Evolutionary conservation across 2,113 vertebrate species (phyloP), one percentile per base, ranked within the genome.

Genomic region (Condylura cristata): DNA sequence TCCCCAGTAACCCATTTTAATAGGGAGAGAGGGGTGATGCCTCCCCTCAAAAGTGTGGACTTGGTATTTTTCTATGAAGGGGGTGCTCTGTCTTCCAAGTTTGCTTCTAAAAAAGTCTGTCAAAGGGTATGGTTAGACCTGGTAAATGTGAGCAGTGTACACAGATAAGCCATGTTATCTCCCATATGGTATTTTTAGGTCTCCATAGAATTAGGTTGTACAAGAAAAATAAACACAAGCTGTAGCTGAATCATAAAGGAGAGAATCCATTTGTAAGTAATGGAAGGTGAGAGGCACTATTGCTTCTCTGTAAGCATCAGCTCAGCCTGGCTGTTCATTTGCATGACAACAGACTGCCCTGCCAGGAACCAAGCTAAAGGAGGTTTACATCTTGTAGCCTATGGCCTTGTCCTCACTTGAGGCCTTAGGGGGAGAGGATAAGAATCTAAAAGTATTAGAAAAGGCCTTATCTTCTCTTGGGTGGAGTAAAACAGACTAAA

Each of bases 371-470:
- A 26, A 30, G 46, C 53, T 61, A 70, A 28, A n/a, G 28, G 68
- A n/a, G 34, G n/a, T 70, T 90, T 41, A 32, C 2, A 53, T 53
- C 34, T 76, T 44, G 28, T 5, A 32, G 17, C 41, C 18, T 63
- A 66, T 14, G 88, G 61, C 53, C 63, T 3, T 81, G 65, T 44
- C 72, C 51, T 85, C 81, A 32, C 51, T 87, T 46, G 63, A 58
- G 63, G 87, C 66, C 28, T 12, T 72, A 24, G 13, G 18, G 28
- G 30, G 85, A 90, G 30, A 93, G 88, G 81, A 75, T 89, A 82
- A 80, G 80, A 72, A 82, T 80, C 94, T 96, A 95, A 93, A 96
- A 92, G 84, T 95, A 51, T 17, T 51, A 93, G 91, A 90, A 79
- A 90, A 61, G 89, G 60, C 89, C 60, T 93, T 95, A 96, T 90